Evolutionary conservation across 2,113 vertebrate species (phyloP).

Genomic region (Oriolus oriolus): DNA sequence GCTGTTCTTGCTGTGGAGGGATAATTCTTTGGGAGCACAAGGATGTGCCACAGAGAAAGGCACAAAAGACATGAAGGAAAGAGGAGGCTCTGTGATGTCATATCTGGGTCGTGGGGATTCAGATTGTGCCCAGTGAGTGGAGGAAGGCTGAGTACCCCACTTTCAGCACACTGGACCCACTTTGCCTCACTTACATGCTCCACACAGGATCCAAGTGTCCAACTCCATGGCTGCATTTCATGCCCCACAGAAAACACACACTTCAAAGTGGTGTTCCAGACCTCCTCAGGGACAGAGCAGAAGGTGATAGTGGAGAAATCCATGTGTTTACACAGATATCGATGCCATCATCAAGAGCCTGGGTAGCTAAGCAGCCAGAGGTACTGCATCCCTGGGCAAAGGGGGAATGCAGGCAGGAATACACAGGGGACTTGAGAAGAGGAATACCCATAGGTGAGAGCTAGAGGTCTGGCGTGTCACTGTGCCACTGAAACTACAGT

Average conservation of each 20-base stretch:
- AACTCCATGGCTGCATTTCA: background rate
- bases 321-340: rapidly evolving
- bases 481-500: background rate
- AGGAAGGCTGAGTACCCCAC: background rate
- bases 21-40: background rate
- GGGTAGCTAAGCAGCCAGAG: background rate
- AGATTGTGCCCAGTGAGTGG: background rate
- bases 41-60: background rate
- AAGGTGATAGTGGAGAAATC: background rate
- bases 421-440: background rate
- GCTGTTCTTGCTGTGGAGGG: rapidly evolving
- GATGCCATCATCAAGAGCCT: background rate
- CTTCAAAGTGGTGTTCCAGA: background rate
- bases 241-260: background rate
- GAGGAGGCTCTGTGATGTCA: background rate
- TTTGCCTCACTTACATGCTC: background rate
- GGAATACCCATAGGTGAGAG: background rate
- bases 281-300: background rate
- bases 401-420: background rate
- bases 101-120: background rate
- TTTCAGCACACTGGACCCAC: background rate
- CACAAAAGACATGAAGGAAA: background rate
- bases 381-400: background rate
- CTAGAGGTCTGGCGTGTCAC: rapidly evolving
- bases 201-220: background rate